Base-by-base conservation (phyloP, 2,113 vertebrate genomes). In the Boulengeromyrus knoepffleri region DNA sequence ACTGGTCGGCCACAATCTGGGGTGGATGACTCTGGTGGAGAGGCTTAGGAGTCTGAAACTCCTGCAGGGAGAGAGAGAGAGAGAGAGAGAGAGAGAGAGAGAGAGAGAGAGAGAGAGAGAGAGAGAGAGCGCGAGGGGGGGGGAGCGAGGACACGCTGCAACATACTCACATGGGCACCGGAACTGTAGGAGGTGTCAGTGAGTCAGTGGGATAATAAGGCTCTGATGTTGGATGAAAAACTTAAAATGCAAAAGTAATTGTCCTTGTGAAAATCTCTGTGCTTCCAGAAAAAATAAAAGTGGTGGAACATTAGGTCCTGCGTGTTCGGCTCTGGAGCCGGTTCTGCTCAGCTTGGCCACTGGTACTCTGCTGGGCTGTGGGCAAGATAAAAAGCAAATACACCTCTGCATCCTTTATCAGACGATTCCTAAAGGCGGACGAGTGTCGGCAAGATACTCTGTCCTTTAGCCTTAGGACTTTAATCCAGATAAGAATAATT, bases 11-110 rank as follows among this genome's bases (percentile, higher is more conserved):
- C 80, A 77, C 80, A 90, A 90, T 45, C 53, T 86, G 91, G 83
- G 88, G 89, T 88, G 91, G 90, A 92, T 92, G 92, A 84, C 89
- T 91, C 90, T 90, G 84, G 92, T 86, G 62, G 21, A 21, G 52
- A 42, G 27, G 31, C 36, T 42, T 36, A 10, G 27, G 56, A 36
- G 36, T 13, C 12, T 77, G 62, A 70, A 66, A 70, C 24, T 10
- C 24, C 7, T 27, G 62, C 24, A 70, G 31, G 31, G 70, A 36
- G n/a, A 31, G 66, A 70, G 27, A 13, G 62, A 39, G 36, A 66
- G 58, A 0, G 8, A 66, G n/a, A 10, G 24, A 10, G 66, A 0
- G 66, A 36, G 31, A 39, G 36, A 66, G 58, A 0, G 8, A 66
- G n/a, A 10, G 24, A 10, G 66, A 0, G 66, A 36, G 31, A n/a